phyloP scores from a whole-genome alignment of 2,113 vertebrate species.

The Ammodytes marinus region DNA sequence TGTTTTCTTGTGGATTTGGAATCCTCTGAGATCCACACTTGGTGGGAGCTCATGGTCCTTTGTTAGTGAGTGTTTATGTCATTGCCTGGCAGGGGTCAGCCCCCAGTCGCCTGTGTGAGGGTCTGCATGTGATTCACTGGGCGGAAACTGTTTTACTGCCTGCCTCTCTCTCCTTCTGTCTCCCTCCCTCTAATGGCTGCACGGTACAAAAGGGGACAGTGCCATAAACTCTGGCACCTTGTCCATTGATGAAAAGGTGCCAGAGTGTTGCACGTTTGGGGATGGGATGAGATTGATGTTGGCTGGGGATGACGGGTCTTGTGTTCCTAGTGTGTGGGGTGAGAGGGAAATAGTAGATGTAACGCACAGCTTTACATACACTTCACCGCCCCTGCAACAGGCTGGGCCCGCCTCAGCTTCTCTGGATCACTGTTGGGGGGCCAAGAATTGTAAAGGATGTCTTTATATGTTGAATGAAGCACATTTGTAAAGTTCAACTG shows the following conservation, averaged over 20 bases:
- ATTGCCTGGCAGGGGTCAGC: slow-evolving; percentile 79
- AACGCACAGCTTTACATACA: slow-evolving; percentile 23
- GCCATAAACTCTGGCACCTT: slow-evolving; percentile 69
- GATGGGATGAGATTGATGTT: slow-evolving; percentile 70
- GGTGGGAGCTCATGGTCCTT: slow-evolving; percentile 64
- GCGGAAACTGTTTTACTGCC: slow-evolving; percentile 84
- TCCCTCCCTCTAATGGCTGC: slow-evolving; percentile 68
- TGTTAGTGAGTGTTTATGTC: slow-evolving; percentile 80
- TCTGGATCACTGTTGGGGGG: slow-evolving; percentile 14
- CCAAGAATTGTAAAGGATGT: slow-evolving; percentile 21
- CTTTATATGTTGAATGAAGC: slow-evolving; percentile 32
- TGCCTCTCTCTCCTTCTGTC: slow-evolving; percentile 75
- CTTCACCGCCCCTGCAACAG: slow-evolving; percentile 63
- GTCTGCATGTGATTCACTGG: slow-evolving; percentile 84
- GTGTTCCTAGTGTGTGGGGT: slow-evolving; percentile 47
- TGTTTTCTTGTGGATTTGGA: slow-evolving; percentile 38
- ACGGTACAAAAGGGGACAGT: slow-evolving; percentile 75
- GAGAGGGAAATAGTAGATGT: slow-evolving; percentile 6
- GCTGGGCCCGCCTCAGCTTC: slow-evolving; percentile 33
- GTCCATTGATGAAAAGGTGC: slow-evolving; percentile 74
- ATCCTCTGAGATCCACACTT: slow-evolving; percentile 55
- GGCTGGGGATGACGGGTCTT: slow-evolving; percentile 62
- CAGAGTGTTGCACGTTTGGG: slow-evolving; percentile 61
- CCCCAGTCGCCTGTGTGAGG: slow-evolving; percentile 74
- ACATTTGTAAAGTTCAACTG: slow-evolving; percentile 1